Base-by-base conservation (phyloP, 2,888 invertebrate species). In the Cynaeus angustus region DNA sequence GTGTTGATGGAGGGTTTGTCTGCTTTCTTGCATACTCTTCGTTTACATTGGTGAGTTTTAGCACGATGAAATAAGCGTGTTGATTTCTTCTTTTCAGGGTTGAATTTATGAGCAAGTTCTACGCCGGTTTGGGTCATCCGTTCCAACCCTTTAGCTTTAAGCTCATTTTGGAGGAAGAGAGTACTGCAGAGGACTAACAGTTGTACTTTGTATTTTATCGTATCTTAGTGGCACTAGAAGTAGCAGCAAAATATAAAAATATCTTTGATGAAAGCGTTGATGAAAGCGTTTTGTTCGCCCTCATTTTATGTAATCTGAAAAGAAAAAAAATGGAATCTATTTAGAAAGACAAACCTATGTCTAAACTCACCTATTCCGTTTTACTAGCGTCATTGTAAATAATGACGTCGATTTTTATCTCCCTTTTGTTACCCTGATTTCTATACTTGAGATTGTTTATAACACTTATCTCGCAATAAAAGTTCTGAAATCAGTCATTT, bases 1-100 rank as follows among this genome's bases (percentile, higher is more conserved):
- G 91, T 96, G 45, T 86, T 95, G 73, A 96, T 97, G 96, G 96
- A 97, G 83, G 96, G 96, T 0, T 87, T 96, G 8, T 95, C 95
- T 0, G 96, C 96, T 8, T 96, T 96, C 85, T 87, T 96, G 61
- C 96, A 96, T 80, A 95, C 96, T 0, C 88, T 96, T 48, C 90
- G 96, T 83, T 89, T 96, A 74, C 96, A 96, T 84, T 97, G 96
- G 96, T 94, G 48, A 13, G 41, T 37, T 37, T 37, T 21, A 21
- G 4, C 21, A 21, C 21, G 1, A 4, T 21, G n/a, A n/a, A n/a
- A n/a, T 21, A 21, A 21, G 4, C 8, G 48, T 26, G 30, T 12
- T 10, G 6, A 80, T 79, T 68, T 71, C 10, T 38, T 59, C 43
- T 41, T 81, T 81, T 62, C 81, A 95, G 95, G 95, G 96, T 97